Conservation (phyloP, 2,113 vertebrate genomes). For the Uropsilus gracilis region DNA sequence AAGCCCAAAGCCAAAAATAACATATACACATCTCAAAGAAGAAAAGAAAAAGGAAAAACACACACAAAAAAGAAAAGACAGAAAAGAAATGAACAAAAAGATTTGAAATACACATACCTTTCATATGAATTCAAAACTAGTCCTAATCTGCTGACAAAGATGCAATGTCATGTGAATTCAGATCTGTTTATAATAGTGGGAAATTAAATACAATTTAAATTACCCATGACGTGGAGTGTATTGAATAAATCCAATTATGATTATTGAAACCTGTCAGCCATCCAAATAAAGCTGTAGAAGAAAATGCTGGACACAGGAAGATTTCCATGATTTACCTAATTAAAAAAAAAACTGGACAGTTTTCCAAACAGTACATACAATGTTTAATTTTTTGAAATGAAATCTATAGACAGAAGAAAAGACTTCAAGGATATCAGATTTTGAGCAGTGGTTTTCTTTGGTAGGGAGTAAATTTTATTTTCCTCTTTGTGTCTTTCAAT, state of each 20-base stretch:
- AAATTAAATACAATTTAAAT: neutral
- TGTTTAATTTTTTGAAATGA: slow-evolving; percentile 38
- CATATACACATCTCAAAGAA: neutral
- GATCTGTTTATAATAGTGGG: neutral
- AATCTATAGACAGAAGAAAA: neutral
- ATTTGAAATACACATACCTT: neutral
- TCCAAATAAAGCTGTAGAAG: neutral
- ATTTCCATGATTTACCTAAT: neutral
- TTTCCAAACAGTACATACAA: neutral
- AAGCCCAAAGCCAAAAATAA: slow-evolving; percentile 26
- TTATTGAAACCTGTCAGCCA: neutral
- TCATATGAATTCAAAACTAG: neutral
- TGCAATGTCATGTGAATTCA: accelerated
- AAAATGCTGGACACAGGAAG: neutral
- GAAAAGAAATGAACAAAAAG: slow-evolving; percentile 1
- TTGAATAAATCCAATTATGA: slow-evolving; percentile 13
- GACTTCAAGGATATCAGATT: neutral
- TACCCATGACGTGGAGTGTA: neutral
- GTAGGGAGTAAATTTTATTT: neutral
- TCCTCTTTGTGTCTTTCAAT: neutral
- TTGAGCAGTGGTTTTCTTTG: neutral
- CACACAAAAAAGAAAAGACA: neutral
- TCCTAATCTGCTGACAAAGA: neutral
- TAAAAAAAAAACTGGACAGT: neutral
- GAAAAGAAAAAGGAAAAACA: neutral